phyloP scores from a whole-genome alignment of 2,797 vertebrate genomes.

The Chaunax sp. region DNA sequence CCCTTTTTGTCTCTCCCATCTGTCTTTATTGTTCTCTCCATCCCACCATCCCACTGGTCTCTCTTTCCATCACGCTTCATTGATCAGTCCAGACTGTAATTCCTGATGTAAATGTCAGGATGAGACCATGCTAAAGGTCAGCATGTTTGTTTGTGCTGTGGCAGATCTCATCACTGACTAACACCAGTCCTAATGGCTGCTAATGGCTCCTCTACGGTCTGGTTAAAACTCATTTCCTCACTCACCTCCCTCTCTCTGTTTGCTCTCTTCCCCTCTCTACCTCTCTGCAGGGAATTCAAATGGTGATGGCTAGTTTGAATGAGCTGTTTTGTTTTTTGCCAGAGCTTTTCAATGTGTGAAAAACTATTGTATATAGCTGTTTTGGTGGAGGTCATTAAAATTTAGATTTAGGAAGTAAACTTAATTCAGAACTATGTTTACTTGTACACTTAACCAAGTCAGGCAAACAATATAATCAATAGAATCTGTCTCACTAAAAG shows the following conservation, averaged over 20 bases:
- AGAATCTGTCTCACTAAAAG: background rate
- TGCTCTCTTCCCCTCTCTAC: constrained; percentile 7
- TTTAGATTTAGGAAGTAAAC: background rate
- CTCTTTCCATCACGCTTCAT: constrained; percentile 52
- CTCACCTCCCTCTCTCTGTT: constrained; percentile 24
- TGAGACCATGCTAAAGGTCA: constrained; percentile 80
- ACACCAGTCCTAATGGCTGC: constrained; percentile 73
- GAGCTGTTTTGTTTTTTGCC: background rate
- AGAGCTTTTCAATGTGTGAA: constrained; percentile 1
- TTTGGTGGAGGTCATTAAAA: background rate
- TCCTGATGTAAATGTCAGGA: constrained; percentile 78
- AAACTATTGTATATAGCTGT: background rate
- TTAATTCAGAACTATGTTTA: background rate
- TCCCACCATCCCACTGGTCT: constrained; percentile 7
- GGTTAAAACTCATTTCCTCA: constrained; percentile 72
- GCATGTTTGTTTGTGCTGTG: constrained; percentile 76
- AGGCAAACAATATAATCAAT: background rate
- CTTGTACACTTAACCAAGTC: background rate
- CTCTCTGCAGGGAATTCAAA: constrained; percentile 21
- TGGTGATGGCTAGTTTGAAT: constrained; percentile 32
- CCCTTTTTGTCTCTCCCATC: constrained; percentile 10
- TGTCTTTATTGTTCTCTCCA: constrained; percentile 21
- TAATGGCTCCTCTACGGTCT: constrained; percentile 73
- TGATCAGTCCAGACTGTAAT: constrained; percentile 65
- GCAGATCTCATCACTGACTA: constrained; percentile 76